Conservation (phyloP, 2,113 vertebrate genomes). For the Actinemys pallida region DNA sequence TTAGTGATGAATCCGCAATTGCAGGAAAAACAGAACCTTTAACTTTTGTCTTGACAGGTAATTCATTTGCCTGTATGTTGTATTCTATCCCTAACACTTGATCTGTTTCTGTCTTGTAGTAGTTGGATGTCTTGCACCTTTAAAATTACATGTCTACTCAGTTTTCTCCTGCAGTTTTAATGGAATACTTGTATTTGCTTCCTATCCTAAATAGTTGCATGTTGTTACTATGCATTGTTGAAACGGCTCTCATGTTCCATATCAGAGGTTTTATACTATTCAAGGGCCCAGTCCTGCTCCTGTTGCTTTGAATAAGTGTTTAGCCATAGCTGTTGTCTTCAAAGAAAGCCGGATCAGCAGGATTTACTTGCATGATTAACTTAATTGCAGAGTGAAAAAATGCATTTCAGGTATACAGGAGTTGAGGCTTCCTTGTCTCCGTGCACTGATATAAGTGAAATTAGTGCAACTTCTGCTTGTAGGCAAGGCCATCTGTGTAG, state of each 20-base stretch:
- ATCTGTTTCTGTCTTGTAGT: not conserved
- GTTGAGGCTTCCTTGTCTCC: not conserved
- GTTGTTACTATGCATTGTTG: not conserved
- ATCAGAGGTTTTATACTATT: not conserved
- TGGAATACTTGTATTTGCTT: not conserved
- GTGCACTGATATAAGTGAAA: fast-evolving
- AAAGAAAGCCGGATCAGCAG: not conserved
- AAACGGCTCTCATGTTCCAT: not conserved
- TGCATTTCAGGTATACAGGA: not conserved
- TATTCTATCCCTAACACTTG: not conserved
- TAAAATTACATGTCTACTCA: not conserved
- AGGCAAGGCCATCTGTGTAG: not conserved
- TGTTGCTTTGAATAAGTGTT: not conserved
- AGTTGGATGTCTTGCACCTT: not conserved
- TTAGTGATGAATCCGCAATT: not conserved
- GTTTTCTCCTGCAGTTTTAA: not conserved
- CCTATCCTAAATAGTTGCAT: not conserved
- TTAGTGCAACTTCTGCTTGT: not conserved
- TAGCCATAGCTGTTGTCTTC: not conserved
- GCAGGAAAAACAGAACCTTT: fast-evolving
- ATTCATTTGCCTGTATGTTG: not conserved
- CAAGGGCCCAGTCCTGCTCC: not conserved
- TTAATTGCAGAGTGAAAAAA: not conserved
- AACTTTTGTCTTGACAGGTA: not conserved
- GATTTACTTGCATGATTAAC: conserved; percentile 2